Conservation (phyloP, 2,888 invertebrate genomes). For the Ornithoptera priamus region DNA sequence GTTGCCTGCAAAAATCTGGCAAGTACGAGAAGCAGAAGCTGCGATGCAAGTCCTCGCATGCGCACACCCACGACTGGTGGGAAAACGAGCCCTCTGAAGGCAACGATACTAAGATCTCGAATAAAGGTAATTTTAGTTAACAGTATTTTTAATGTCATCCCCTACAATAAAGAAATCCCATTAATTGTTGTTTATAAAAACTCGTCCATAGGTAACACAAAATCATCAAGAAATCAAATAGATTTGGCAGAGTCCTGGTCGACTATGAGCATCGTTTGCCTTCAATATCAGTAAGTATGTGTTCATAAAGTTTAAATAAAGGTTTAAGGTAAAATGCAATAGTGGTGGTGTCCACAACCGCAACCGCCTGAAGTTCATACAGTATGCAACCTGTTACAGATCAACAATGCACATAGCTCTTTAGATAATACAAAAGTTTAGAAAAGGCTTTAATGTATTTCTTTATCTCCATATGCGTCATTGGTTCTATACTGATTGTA, state of each 20-base stretch:
- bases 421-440: too few relatives aligned
- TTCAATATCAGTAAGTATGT: conserved; percentile 76
- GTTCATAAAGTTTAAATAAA: too few relatives aligned
- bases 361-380: too few relatives aligned
- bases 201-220: conserved; percentile 37
- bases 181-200: background rate
- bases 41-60: conserved; percentile 52
- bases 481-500: too few relatives aligned
- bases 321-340: too few relatives aligned
- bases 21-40: conserved; percentile 56
- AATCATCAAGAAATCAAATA: conserved; percentile 45
- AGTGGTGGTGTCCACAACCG: too few relatives aligned
- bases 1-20: conserved; percentile 55
- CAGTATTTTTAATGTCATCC: too few relatives aligned
- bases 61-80: conserved; percentile 55
- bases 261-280: conserved; percentile 75
- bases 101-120: conserved; percentile 38
- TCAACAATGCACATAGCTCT: too few relatives aligned
- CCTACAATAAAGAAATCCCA: too few relatives aligned
- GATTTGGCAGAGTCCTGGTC: conserved; percentile 69
- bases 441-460: too few relatives aligned
- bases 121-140: conserved; percentile 33
- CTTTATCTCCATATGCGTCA: too few relatives aligned
- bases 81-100: conserved; percentile 44
- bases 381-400: too few relatives aligned